phyloP scores from a whole-genome alignment of 2,113 vertebrate genomes.

The Campylomormyrus tamandua region DNA sequence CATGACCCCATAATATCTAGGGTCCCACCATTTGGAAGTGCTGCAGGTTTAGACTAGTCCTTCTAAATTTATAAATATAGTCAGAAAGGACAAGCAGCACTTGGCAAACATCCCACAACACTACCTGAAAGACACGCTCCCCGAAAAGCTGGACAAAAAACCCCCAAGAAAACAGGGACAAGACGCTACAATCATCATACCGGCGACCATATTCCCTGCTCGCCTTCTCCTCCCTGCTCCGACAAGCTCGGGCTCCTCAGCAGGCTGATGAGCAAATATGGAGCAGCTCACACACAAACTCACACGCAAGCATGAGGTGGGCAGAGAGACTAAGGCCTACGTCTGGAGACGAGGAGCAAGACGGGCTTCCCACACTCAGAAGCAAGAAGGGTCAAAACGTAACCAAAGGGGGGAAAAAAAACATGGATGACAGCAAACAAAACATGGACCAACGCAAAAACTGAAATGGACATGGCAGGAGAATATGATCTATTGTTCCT shows the following conservation, averaged over 20 bases:
- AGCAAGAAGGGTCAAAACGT: constrained; percentile 8
- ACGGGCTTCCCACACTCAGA: constrained; percentile 19
- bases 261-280: neutral
- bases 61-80: neutral
- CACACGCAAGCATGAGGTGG: constrained; percentile 13
- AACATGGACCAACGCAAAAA: neutral
- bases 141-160: neutral
- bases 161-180: neutral
- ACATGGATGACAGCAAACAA: constrained; percentile 5
- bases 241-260: neutral
- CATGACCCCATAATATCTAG: neutral
- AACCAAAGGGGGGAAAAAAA: neutral
- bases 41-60: neutral
- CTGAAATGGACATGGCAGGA: constrained; percentile 12
- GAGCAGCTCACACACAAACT: neutral
- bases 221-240: neutral
- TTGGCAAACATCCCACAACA: neutral
- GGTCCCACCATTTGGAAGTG: neutral
- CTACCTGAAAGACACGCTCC: neutral
- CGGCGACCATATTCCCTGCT: neutral
- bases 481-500: neutral
- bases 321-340: constrained; percentile 3
- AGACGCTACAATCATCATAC: neutral
- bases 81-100: neutral
- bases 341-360: neutral